Base-by-base conservation (phyloP, 1,140 invertebrate genomes). In the Paralvinella palmiformis region DNA sequence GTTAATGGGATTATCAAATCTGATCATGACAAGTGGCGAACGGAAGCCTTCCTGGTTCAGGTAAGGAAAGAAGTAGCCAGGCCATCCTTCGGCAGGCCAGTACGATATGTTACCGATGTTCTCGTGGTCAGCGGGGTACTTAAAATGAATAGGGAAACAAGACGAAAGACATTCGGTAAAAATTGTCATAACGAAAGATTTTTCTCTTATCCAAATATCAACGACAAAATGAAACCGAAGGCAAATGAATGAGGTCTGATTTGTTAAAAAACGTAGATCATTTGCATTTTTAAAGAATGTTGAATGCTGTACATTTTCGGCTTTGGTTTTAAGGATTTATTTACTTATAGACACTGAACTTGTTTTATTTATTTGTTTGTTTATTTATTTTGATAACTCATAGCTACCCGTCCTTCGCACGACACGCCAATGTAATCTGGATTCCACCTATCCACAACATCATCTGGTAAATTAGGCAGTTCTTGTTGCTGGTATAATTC, bases 1-100 rank as follows among this genome's bases (percentile, higher is more conserved):
- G 32, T 62, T 62, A 4, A 53, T 35, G n/a, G 45, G 41, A 62
- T 62, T 62, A 24, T 58, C 24, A 35, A 68, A 68, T 32, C 64
- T 44, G 31, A 65, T 59, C 53, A 68, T 65, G 2, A 68, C 64
- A 5, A 68, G 52, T 10, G 67, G 67, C 17, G 58, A 60, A 3
- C 58, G 55, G 55, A 24, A 69, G 29, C 68, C 68, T 37, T 65
- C 63, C 48, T 69, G 66, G 45, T 69, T 69, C 22, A 44, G 32
- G 32, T 65, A 69, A 20, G 68, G 68, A 59, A 57, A 69, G 52
- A 61, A 68, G 37, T 62, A 63, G 15, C 57, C 36, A 1, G 63
- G 68, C 27, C 68, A 67, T 10, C 66, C 66, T 24, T 60, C 50
- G n/a, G 32, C 32, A 1, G 68, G 67, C 48, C 32, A 69, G 48